Conservation (phyloP, 2,113 vertebrate genomes). For the Piliocolobus tephrosceles region DNA sequence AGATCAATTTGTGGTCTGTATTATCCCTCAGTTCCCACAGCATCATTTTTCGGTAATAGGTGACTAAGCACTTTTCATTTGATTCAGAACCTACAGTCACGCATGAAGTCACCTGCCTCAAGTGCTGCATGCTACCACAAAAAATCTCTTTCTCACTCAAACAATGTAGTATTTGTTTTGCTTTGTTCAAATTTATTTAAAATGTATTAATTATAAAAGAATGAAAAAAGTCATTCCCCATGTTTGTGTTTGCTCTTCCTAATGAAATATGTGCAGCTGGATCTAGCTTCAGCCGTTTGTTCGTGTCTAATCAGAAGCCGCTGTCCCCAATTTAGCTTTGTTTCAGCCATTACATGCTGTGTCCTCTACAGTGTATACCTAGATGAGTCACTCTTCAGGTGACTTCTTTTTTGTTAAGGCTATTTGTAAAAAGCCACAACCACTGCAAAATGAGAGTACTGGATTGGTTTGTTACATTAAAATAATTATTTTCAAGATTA, state of each 20-base stretch:
- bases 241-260: constrained; percentile 74
- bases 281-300: constrained; percentile 49
- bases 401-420: constrained; percentile 45
- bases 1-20: not conserved
- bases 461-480: not conserved
- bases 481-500: not conserved
- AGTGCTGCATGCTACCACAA: not conserved
- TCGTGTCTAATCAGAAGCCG: constrained; percentile 72
- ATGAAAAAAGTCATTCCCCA: not conserved
- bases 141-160: constrained; percentile 44
- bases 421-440: constrained; percentile 17
- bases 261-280: constrained; percentile 66
- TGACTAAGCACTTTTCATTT: not conserved
- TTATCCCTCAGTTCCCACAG: not conserved
- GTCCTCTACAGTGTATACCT: constrained; percentile 72
- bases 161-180: constrained; percentile 49
- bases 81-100: not conserved
- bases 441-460: not conserved
- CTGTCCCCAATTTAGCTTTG: constrained; percentile 79
- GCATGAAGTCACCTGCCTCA: not conserved
- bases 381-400: constrained; percentile 77
- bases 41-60: not conserved
- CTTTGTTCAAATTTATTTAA: constrained; percentile 71
- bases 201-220: constrained; percentile 46
- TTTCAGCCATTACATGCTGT: constrained; percentile 73